These are phyloP conservation scores for Perdix hodgsoniae DNA, from an alignment of 2,797 vertebrate species.

Conservation along the genomic window DNA sequence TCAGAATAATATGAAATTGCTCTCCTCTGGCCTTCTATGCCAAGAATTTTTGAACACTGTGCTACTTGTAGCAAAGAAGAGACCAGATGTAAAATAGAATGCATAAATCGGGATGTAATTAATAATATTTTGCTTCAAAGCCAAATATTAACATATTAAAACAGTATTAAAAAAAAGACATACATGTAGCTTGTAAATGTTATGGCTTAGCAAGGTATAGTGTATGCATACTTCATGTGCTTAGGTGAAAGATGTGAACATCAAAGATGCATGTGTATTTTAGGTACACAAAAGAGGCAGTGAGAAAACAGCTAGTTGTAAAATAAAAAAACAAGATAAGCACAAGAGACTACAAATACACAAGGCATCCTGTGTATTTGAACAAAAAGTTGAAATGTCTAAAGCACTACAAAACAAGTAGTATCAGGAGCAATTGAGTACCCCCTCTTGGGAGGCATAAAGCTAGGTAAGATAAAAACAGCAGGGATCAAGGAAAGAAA, in stretches of 20 bases:
- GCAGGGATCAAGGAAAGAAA: neutral
- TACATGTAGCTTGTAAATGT: neutral
- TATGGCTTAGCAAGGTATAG: neutral
- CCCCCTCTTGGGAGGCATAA: neutral
- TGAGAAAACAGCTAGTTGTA: neutral
- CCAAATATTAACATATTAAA: slow-evolving; percentile 18
- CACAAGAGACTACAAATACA: neutral
- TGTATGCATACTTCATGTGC: neutral
- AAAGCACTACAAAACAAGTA: neutral
- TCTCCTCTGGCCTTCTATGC: neutral
- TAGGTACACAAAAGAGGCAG: neutral
- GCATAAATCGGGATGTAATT: neutral
- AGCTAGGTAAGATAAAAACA: neutral
- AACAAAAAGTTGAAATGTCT: neutral
- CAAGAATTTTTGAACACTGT: neutral
- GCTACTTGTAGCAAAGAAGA: neutral
- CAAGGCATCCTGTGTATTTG: neutral
- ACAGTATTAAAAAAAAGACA: neutral
- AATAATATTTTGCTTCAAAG: slow-evolving; percentile 8
- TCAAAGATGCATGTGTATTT: neutral
- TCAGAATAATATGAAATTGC: neutral
- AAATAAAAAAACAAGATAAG: neutral
- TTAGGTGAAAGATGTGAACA: neutral
- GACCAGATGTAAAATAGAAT: neutral
- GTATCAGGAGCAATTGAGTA: neutral